Percentiles rank a stretch among this genome's conserved stretches.
Conservation (phyloP, 2,797 vertebrate species). For the Hypotaenidia philippensis region DNA sequence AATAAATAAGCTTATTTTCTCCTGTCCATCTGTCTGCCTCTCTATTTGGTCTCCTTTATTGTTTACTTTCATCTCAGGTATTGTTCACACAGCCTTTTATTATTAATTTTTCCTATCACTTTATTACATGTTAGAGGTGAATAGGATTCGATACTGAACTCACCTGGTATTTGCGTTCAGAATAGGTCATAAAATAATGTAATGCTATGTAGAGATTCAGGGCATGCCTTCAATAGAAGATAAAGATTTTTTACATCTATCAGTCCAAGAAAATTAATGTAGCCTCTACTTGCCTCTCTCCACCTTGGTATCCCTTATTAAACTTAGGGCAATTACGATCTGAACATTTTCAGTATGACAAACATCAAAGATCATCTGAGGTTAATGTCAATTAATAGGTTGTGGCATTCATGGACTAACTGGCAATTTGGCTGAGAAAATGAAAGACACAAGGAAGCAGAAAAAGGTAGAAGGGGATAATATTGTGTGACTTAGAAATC, state of each 20-base stretch:
- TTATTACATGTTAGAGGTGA: not conserved
- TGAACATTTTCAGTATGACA: conserved; percentile 32
- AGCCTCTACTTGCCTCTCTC: not conserved
- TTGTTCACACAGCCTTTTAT: not conserved
- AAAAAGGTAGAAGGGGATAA: not conserved
- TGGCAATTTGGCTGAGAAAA: conserved; percentile 28
- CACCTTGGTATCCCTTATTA: conserved; percentile 51
- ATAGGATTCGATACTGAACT: not conserved
- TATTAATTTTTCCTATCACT: not conserved
- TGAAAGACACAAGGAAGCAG: conserved; percentile 6
- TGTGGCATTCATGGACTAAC: conserved; percentile 4
- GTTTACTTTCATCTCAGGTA: not conserved
- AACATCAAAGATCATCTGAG: conserved; percentile 29
- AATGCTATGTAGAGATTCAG: not conserved
- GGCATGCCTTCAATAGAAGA: not conserved
- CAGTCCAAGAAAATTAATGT: conserved; percentile 38
- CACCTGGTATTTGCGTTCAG: not conserved
- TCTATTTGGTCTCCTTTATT: not conserved
- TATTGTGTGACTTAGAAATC: not conserved
- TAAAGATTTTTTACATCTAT: conserved; percentile 11
- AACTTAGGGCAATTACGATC: conserved; percentile 36
- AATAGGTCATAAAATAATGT: not conserved
- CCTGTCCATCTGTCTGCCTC: not conserved
- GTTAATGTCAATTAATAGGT: conserved; percentile 55
- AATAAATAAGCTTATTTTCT: not conserved